Conservation (phyloP, 1,140 invertebrate species). For the Goniozus legneri region DNA sequence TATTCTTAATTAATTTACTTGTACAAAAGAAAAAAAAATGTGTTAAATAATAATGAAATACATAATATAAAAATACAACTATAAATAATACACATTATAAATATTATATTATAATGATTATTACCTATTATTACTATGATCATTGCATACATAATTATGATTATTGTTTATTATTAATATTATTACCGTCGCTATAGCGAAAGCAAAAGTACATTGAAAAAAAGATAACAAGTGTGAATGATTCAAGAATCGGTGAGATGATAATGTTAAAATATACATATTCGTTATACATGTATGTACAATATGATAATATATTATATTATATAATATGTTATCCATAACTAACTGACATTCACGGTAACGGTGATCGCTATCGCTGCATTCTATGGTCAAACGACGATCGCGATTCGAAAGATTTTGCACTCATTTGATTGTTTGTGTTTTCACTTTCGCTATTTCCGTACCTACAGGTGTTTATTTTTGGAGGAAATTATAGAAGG, state of each 20-base stretch:
- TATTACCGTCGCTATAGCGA: neutral
- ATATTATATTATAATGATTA: slow-evolving; percentile 9
- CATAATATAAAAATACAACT: slow-evolving; percentile 46
- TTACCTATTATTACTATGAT: neutral
- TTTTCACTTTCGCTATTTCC: too few relatives aligned
- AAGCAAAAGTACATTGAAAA: neutral
- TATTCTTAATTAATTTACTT: slow-evolving; percentile 57
- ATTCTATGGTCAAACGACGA: too few relatives aligned
- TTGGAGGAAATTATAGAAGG: too few relatives aligned
- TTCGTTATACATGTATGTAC: neutral
- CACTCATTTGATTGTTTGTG: too few relatives aligned
- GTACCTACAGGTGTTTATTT: too few relatives aligned
- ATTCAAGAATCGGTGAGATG: neutral
- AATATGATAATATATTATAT: too few relatives aligned
- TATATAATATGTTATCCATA: too few relatives aligned
- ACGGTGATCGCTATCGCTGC: too few relatives aligned
- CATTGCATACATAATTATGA: slow-evolving; percentile 12
- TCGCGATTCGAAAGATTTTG: too few relatives aligned
- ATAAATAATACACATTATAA: slow-evolving; percentile 22
- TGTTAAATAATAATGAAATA: slow-evolving; percentile 54
- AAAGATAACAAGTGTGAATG: neutral
- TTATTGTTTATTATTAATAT: neutral
- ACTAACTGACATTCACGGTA: too few relatives aligned
- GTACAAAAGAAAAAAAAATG: slow-evolving; percentile 53
- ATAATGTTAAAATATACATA: neutral